phyloP scores from a whole-genome alignment of 1,140 invertebrate genomes.

The Formica exsecta region DNA sequence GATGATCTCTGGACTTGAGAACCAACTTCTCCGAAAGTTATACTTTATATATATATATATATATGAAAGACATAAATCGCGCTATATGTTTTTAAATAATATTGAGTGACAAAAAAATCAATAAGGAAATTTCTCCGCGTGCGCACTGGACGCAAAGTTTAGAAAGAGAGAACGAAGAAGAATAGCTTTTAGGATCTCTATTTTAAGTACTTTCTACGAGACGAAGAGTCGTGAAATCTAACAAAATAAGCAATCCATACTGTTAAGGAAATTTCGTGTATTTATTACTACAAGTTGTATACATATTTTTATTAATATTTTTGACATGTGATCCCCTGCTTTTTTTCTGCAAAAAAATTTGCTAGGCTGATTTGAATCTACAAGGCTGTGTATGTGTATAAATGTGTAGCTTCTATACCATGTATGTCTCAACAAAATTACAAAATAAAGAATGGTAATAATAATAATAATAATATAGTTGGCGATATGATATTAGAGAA shows the following conservation, averaged over 20 bases:
- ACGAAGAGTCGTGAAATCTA: constrained; percentile 65
- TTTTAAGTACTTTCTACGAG: constrained; percentile 83
- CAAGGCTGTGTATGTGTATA: constrained; percentile 64
- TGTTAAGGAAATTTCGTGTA: constrained; percentile 73
- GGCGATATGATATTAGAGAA: constrained; percentile 8
- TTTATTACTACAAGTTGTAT: constrained; percentile 78
- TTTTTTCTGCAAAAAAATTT: constrained; percentile 32
- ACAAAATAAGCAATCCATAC: constrained; percentile 75
- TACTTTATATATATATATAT: constrained; percentile 6
- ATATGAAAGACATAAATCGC: constrained; percentile 14
- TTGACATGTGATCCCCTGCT: constrained; percentile 37
- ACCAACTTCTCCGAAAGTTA: constrained; percentile 40
- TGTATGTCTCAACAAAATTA: constrained; percentile 23
- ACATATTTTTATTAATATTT: constrained; percentile 74
- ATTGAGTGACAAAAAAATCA: constrained; percentile 46
- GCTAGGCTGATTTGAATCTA: constrained; percentile 74
- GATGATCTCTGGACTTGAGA: constrained; percentile 49
- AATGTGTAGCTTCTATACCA: constrained; percentile 12
- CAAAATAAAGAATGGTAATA: constrained; percentile 35
- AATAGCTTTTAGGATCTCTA: constrained; percentile 81
- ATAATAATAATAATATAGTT: constrained; percentile 30
- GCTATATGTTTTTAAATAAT: constrained; percentile 69
- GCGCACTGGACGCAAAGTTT: constrained; percentile 73
- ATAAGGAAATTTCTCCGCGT: neutral
- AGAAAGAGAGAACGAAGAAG: constrained; percentile 75